Evolutionary conservation across 1,140 invertebrate genomes (phyloP), one percentile per base, ranked within the genome.

Genomic region (Chymomyza costata): DNA sequence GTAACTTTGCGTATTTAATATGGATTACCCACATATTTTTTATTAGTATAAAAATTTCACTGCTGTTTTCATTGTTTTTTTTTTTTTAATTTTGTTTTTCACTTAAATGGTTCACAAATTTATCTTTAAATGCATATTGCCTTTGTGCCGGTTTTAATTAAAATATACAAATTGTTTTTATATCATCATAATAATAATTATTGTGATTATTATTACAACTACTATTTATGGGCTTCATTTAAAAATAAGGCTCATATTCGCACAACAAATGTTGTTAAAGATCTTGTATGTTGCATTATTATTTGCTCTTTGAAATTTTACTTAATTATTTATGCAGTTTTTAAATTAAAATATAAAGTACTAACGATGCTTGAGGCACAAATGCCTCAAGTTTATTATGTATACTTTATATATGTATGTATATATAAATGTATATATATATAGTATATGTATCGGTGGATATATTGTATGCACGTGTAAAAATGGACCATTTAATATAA

Each of bases 401-500:
- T n/a, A n/a, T n/a, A n/a, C n/a, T n/a, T n/a, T n/a, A n/a, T n/a
- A n/a, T n/a, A n/a, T n/a, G n/a, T n/a, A n/a, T n/a, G 61, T 31
- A 37, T 37, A 15, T 64, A 56, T 48, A 56, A 15, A 34, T 31
- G 41, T 34, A 37, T 57, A 34, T 53, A 46, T 54, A 53, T 59
- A 46, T 54, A 19, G 32, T 58, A 58, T 63, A 38, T 18, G 34
- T 61, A 59, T 80, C 73, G 73, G 73, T 80, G 73, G 73, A 81
- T 80, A 73, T 65, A 65, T 65, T 73, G 68, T 73, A 43, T 73
- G 68, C 56, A 51, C 53, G 40, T 68, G 57, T 44, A 58, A 73
- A 80, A 80, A 80, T 80, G 73, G 73, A 80, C 73, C 74, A 73
- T 80, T 80, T 65, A 67, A 71, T 68, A 67, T n/a, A n/a, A n/a